phyloP scores from a whole-genome alignment of 2,113 vertebrate species.

The Clarias batrachus region DNA sequence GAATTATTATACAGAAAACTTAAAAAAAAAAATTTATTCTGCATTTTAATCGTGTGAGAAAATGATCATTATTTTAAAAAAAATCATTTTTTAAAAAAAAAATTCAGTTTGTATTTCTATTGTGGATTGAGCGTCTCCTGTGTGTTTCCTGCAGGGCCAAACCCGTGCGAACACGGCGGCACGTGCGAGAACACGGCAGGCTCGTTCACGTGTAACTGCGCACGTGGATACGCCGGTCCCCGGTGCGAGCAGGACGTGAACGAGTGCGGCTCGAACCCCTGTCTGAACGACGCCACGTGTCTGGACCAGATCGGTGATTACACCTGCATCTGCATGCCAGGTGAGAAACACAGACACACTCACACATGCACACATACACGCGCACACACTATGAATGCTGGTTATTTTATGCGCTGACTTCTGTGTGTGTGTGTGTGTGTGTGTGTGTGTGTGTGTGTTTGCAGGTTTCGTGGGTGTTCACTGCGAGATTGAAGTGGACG shows the following conservation, averaged over 20 bases:
- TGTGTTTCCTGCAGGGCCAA: constrained; percentile 68
- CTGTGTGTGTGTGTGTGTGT: constrained; percentile 14
- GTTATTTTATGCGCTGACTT: background rate
- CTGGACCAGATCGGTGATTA: constrained; percentile 86
- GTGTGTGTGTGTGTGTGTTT: constrained; percentile 24
- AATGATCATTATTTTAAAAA: background rate
- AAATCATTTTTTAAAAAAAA: too few species aligned
- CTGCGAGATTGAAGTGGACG: constrained; percentile 80
- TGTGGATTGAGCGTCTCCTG: background rate
- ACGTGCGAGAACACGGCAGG: constrained; percentile 83
- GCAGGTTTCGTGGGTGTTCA: constrained; percentile 82
- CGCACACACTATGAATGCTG: background rate
- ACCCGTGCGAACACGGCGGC: constrained; percentile 85
- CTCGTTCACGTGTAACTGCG: constrained; percentile 82
- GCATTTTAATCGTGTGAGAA: background rate
- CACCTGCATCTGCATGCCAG: constrained; percentile 87
- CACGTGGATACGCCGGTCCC: constrained; percentile 76
- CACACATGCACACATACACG: constrained; percentile 8
- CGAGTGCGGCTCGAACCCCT: constrained; percentile 81
- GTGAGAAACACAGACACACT: constrained; percentile 58
- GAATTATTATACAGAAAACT: background rate
- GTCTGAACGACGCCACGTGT: constrained; percentile 85
- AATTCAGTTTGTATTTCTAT: too few species aligned
- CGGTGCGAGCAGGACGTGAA: constrained; percentile 86
- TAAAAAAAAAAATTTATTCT: too few species aligned